phyloP scores from a whole-genome alignment of 2,888 invertebrate species.

The Drosophila pseudotalamancana region DNA sequence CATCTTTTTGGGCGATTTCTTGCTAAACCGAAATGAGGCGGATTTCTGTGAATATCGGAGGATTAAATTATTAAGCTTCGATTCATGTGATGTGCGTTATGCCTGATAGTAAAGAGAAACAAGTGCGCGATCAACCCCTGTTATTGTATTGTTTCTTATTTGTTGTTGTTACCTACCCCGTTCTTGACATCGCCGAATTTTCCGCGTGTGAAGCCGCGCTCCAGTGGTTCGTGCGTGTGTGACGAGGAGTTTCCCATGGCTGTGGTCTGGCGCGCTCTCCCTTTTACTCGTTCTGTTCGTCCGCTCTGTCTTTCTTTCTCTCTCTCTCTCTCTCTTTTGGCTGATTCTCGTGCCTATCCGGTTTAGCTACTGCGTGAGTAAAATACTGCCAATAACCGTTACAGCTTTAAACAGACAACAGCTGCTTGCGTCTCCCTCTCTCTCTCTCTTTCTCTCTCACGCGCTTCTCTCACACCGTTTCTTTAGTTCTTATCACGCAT shows the following conservation, averaged over 20 bases:
- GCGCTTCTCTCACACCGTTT: neutral
- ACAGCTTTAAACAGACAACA: conserved; percentile 45
- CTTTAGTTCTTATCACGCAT: neutral
- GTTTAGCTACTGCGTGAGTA: conserved; percentile 64
- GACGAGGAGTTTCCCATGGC: conserved; percentile 93
- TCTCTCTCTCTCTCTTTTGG: conserved; percentile 4
- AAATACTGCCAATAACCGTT: conserved; percentile 68
- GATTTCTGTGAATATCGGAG: conserved; percentile 85
- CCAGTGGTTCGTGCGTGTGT: conserved; percentile 92
- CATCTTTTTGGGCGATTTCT: conserved; percentile 91
- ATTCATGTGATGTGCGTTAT: conserved; percentile 3
- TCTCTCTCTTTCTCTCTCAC: neutral
- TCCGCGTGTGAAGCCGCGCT: conserved; percentile 86
- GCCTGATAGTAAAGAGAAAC: conserved; percentile 60
- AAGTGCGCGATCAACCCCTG: conserved; percentile 75
- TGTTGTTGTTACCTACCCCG: conserved; percentile 82
- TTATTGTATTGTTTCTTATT: conserved; percentile 54
- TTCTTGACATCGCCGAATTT: conserved; percentile 85
- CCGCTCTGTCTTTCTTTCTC: neutral
- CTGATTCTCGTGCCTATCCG: conserved; percentile 19
- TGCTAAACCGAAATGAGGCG: conserved; percentile 85
- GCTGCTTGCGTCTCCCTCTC: conserved; percentile 7
- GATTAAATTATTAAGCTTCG: neutral
- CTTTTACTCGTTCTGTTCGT: neutral
- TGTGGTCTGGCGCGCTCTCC: conserved; percentile 27